These are phyloP conservation scores for Clarias magur DNA, from an alignment of 2,113 vertebrate genomes.

Conservation along the genomic window DNA sequence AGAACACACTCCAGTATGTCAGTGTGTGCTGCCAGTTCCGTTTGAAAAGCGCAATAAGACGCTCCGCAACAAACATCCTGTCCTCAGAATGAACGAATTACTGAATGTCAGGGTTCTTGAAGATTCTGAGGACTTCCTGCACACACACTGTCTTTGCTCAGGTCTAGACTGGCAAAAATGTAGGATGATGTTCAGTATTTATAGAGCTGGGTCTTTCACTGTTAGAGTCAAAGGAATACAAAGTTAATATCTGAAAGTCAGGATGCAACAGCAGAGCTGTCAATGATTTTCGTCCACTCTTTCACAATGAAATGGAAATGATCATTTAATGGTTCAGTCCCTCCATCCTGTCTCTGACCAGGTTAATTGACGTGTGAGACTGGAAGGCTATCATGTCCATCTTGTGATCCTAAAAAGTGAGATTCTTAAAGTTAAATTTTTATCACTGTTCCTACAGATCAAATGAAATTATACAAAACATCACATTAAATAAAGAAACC, in stretches of 20 bases:
- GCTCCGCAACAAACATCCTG: slow-evolving; percentile 82
- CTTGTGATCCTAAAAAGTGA: not conserved
- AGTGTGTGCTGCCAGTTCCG: slow-evolving; percentile 89
- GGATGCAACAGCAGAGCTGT: slow-evolving; percentile 49
- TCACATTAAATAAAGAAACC: not conserved
- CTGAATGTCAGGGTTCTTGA: not conserved
- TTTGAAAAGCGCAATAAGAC: slow-evolving; percentile 82
- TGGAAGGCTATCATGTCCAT: not conserved
- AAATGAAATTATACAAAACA: not conserved
- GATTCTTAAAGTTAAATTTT: not conserved
- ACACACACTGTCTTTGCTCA: not conserved
- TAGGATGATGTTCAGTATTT: slow-evolving; percentile 54
- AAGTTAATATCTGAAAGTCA: slow-evolving; percentile 72
- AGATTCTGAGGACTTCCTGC: not conserved
- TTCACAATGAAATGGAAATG: slow-evolving; percentile 51
- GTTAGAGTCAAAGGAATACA: slow-evolving; percentile 58
- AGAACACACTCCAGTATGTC: slow-evolving; percentile 97
- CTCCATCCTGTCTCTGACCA: not conserved
- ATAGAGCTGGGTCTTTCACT: slow-evolving; percentile 52
- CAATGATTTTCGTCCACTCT: slow-evolving; percentile 70
- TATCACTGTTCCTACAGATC: not conserved
- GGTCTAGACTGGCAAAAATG: not conserved
- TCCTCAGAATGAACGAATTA: slow-evolving; percentile 1
- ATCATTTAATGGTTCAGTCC: slow-evolving; percentile 42
- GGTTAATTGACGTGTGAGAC: slow-evolving; percentile 27